Percentiles rank a stretch among this genome's conserved stretches.
Evolutionary conservation across 1,140 invertebrate genomes (phyloP).

Genomic region (Ips typographus): DNA sequence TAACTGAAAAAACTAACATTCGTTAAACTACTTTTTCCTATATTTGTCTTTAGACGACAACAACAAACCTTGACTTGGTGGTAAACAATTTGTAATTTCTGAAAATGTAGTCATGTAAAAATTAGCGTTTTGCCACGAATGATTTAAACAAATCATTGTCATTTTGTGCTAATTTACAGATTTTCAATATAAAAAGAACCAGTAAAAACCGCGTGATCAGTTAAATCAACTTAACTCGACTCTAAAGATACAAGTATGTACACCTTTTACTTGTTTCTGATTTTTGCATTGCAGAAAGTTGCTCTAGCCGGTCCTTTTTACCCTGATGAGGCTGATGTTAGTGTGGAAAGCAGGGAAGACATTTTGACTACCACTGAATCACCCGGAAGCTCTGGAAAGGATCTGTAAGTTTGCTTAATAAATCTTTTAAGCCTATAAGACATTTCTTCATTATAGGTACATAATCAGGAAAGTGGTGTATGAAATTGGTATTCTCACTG

Average conservation of each 20-base stretch:
- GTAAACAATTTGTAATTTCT: no score
- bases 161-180: background rate
- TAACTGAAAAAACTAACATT: no score
- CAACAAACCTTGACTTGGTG: no score
- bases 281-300: background rate
- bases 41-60: no score
- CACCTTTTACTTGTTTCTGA: background rate
- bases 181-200: conserved; percentile 2
- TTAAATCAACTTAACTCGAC: conserved; percentile 4
- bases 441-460: conserved; percentile 50
- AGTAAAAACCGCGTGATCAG: background rate
- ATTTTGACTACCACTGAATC: background rate
- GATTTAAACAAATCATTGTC: conserved; percentile 1
- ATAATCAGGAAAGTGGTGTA: conserved; percentile 61
- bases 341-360: background rate
- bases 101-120: background rate
- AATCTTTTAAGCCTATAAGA: background rate
- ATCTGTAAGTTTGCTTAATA: background rate
- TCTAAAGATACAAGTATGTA: conserved; percentile 1
- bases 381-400: background rate
- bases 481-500: conserved; percentile 61
- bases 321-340: background rate
- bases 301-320: background rate
- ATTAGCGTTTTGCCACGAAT: background rate
- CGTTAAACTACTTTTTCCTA: no score